A percentile compares a stretch with the other conserved stretches of the same genome.
These are phyloP conservation scores for Ips nitidus DNA, from an alignment of 1,140 invertebrate species.

Conservation along the genomic window DNA sequence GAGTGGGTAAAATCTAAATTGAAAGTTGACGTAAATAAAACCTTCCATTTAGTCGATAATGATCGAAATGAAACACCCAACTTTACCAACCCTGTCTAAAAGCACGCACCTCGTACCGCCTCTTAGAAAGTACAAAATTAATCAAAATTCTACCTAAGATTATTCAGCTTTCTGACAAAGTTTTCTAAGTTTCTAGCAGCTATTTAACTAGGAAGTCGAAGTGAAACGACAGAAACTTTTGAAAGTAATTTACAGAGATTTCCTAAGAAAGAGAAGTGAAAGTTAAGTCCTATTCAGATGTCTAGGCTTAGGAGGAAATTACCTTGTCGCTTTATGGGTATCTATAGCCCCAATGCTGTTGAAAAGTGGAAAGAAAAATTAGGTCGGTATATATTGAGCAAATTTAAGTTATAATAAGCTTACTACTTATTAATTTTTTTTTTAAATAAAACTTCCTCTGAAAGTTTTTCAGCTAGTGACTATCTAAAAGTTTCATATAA, in stretches of 20 bases:
- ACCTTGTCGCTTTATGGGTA: constrained; percentile 36
- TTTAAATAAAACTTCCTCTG: no score
- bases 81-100: no score
- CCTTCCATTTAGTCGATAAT: no score
- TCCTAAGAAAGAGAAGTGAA: constrained; percentile 29
- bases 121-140: not conserved
- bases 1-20: no score
- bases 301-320: constrained; percentile 22
- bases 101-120: not conserved
- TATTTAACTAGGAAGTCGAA: constrained; percentile 25
- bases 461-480: no score
- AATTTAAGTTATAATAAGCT: not conserved
- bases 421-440: no score
- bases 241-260: constrained; percentile 14
- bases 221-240: constrained; percentile 19
- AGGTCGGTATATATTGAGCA: not conserved
- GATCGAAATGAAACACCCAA: no score
- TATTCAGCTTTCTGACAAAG: constrained; percentile 13
- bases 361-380: constrained; percentile 13
- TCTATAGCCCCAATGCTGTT: constrained; percentile 38
- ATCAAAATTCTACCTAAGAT: constrained; percentile 17
- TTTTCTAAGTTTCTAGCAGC: constrained; percentile 24
- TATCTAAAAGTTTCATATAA: no score
- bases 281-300: constrained; percentile 19
- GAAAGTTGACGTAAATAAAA: no score